phyloP scores from a whole-genome alignment of 2,113 vertebrate genomes.

The Pachycephala philippinensis region DNA sequence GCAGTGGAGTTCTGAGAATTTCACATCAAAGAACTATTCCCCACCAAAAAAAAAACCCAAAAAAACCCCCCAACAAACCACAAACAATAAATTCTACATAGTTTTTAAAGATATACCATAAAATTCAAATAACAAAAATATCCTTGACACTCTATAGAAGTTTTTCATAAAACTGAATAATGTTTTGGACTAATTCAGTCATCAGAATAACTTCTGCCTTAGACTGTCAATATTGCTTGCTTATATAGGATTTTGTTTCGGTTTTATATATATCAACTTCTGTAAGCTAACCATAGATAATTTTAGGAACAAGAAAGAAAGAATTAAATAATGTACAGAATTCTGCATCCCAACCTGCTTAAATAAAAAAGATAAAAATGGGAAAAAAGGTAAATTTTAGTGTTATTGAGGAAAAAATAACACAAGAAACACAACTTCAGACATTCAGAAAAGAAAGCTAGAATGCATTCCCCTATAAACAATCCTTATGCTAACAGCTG shows the following conservation, averaged over 20 bases:
- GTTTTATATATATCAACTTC: background rate
- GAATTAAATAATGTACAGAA: background rate
- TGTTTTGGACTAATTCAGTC: background rate
- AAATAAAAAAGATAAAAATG: background rate
- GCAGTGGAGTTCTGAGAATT: background rate
- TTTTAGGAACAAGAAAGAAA: background rate
- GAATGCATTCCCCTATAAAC: background rate
- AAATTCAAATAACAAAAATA: background rate
- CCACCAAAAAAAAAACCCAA: background rate
- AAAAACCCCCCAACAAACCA: too few species aligned
- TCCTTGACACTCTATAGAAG: background rate
- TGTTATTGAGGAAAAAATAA: background rate
- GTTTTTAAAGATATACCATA: background rate
- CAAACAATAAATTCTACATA: background rate
- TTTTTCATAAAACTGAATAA: background rate
- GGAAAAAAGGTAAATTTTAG: background rate
- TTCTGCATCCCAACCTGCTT: background rate
- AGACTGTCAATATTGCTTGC: background rate
- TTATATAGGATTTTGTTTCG: background rate
- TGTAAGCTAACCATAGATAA: background rate
- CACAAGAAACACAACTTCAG: background rate
- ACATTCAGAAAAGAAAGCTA: background rate
- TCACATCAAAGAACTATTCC: background rate
- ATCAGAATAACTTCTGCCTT: background rate
- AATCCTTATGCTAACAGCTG: background rate